phyloP scores from a whole-genome alignment of 1,140 invertebrate species.

The Megalopta genalis region DNA sequence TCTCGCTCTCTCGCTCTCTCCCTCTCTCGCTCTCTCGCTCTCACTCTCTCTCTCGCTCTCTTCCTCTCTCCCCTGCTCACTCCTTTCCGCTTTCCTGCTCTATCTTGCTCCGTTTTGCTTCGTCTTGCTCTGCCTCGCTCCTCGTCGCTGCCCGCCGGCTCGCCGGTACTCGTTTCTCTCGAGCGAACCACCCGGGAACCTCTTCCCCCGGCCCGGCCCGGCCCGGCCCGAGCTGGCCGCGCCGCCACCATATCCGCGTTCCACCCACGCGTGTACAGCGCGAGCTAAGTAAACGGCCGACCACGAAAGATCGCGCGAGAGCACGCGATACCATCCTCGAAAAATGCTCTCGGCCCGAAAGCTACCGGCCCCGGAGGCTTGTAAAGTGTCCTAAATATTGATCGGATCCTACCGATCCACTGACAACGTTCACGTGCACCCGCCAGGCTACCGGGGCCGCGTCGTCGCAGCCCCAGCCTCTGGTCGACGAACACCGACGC shows the following conservation, averaged over 20 bases:
- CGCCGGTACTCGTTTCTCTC: conserved; percentile 14
- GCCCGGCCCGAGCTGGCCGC: too few relatives aligned
- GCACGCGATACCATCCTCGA: background rate
- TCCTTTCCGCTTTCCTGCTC: too few relatives aligned
- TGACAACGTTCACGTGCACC: background rate
- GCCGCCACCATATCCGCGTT: conserved; percentile 30
- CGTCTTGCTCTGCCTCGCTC: too few relatives aligned
- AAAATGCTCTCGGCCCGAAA: background rate
- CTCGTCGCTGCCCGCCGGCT: background rate
- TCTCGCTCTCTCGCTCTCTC: too few relatives aligned
- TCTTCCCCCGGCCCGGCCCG: background rate
- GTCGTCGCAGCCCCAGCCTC: too few relatives aligned
- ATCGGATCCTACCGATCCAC: background rate
- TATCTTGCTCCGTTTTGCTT: too few relatives aligned
- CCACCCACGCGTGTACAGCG: conserved; percentile 19
- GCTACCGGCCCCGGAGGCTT: background rate
- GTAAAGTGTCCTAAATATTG: background rate
- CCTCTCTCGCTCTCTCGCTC: too few relatives aligned
- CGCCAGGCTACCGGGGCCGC: too few relatives aligned
- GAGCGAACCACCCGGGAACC: background rate
- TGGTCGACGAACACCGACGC: too few relatives aligned
- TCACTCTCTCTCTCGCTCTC: too few relatives aligned
- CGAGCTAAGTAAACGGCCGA: background rate
- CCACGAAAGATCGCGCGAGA: background rate
- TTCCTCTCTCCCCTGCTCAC: too few relatives aligned